These are phyloP conservation scores for Schizopygopsis malacanthus DNA, from an alignment of 2,797 vertebrate genomes.

Conservation along the genomic window DNA sequence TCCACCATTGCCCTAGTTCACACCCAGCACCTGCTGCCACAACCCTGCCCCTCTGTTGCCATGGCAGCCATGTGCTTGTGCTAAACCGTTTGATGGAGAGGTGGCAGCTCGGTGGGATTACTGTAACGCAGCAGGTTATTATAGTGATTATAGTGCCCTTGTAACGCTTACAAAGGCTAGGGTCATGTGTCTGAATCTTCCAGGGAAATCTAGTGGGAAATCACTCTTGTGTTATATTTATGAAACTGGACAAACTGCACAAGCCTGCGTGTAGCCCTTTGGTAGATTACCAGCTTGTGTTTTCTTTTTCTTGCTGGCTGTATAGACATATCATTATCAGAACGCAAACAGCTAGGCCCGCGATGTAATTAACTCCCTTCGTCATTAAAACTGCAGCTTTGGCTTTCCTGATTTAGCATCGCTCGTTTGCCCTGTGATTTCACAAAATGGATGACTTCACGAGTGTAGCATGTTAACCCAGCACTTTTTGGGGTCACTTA, in stretches of 20 bases:
- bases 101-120: conserved; percentile 45
- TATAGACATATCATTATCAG: conserved; percentile 23
- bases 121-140: conserved; percentile 27
- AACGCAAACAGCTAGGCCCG: conserved; percentile 18
- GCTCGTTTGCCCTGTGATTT: conserved; percentile 46
- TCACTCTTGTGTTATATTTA: background rate
- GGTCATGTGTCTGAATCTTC: conserved; percentile 19
- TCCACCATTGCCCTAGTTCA: conserved; percentile 29
- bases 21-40: conserved; percentile 17
- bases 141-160: conserved; percentile 33
- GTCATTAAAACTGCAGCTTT: conserved; percentile 36
- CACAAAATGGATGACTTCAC: conserved; percentile 32
- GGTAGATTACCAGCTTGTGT: conserved; percentile 11
- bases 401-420: conserved; percentile 52
- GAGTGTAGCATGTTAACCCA: conserved; percentile 22
- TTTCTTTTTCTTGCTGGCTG: background rate
- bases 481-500: conserved; percentile 1
- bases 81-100: conserved; percentile 49
- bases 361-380: conserved; percentile 52
- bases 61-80: conserved; percentile 18
- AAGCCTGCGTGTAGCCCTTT: conserved; percentile 4
- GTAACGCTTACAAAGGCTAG: conserved; percentile 9
- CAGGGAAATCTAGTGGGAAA: background rate
- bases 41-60: conserved; percentile 15
- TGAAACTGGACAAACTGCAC: background rate